phyloP scores from a whole-genome alignment of 2,888 invertebrate species.

The Biston betularia region DNA sequence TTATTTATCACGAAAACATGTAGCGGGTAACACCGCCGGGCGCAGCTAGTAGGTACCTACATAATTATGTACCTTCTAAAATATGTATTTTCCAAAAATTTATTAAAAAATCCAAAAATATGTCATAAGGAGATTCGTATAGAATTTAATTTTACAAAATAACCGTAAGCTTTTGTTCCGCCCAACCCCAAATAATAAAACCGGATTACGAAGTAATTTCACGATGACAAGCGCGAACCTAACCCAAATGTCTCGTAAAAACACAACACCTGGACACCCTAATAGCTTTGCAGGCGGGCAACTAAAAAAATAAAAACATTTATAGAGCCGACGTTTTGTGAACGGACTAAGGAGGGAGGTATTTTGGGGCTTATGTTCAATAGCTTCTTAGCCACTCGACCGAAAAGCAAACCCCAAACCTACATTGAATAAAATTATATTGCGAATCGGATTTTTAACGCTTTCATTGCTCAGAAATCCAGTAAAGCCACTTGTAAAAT shows the following conservation, averaged over 20 bases:
- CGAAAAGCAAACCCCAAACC: too few species aligned
- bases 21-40: too few species aligned
- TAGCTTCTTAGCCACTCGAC: neutral
- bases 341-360: neutral
- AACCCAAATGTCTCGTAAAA: slow-evolving; percentile 30
- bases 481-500: too few species aligned
- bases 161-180: slow-evolving; percentile 11
- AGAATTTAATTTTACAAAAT: slow-evolving; percentile 25
- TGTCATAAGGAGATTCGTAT: neutral
- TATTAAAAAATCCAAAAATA: too few species aligned
- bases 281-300: slow-evolving; percentile 24
- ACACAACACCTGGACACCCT: slow-evolving; percentile 32
- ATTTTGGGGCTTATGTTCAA: neutral
- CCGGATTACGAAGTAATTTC: slow-evolving; percentile 34
- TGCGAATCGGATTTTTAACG: too few species aligned
- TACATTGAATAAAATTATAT: too few species aligned
- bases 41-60: too few species aligned
- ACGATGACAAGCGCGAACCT: slow-evolving; percentile 28
- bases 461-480: too few species aligned
- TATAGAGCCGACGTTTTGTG: slow-evolving; percentile 1
- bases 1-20: too few species aligned
- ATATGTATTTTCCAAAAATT: too few species aligned
- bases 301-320: slow-evolving; percentile 34
- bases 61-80: too few species aligned
- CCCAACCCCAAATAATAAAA: slow-evolving; percentile 26